Evolutionary conservation across 2,888 invertebrate species (phyloP).

Genomic region (Stomorhina lunata): DNA sequence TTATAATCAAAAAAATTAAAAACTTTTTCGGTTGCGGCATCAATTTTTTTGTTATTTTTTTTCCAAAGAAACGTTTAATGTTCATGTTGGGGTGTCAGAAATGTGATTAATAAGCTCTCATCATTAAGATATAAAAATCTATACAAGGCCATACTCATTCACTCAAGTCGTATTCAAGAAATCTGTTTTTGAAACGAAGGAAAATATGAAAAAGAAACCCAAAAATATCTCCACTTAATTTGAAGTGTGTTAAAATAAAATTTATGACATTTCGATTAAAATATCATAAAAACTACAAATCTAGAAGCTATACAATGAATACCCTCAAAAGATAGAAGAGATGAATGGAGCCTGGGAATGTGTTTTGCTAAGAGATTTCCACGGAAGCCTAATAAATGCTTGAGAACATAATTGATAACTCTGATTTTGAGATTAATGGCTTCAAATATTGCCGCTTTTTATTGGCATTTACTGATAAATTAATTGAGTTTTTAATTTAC

Average conservation of each 20-base stretch:
- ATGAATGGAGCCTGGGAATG: background rate
- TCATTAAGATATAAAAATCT: conserved; percentile 57
- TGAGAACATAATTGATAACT: conserved; percentile 13
- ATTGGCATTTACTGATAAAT: background rate
- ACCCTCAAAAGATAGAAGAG: background rate
- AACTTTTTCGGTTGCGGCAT: conserved; percentile 11
- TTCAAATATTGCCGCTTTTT: background rate
- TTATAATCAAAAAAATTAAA: conserved; percentile 55
- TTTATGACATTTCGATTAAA: conserved; percentile 61
- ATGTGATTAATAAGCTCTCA: conserved; percentile 64
- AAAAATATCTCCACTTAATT: conserved; percentile 10
- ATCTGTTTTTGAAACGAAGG: background rate
- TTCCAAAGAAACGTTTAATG: conserved; percentile 53
- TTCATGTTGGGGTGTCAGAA: conserved; percentile 63
- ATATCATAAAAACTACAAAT: conserved; percentile 24
- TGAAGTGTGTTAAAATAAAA: conserved; percentile 43
- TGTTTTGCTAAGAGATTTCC: conserved; percentile 3
- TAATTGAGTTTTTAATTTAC: background rate
- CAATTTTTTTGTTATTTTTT: background rate
- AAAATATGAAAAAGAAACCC: background rate
- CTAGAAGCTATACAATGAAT: background rate
- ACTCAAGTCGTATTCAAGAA: background rate
- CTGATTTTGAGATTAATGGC: background rate
- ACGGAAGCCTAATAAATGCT: conserved; percentile 28
- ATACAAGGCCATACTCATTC: conserved; percentile 18